phyloP scores from a whole-genome alignment of 2,113 vertebrate genomes.

The Seriola quinqueradiata region DNA sequence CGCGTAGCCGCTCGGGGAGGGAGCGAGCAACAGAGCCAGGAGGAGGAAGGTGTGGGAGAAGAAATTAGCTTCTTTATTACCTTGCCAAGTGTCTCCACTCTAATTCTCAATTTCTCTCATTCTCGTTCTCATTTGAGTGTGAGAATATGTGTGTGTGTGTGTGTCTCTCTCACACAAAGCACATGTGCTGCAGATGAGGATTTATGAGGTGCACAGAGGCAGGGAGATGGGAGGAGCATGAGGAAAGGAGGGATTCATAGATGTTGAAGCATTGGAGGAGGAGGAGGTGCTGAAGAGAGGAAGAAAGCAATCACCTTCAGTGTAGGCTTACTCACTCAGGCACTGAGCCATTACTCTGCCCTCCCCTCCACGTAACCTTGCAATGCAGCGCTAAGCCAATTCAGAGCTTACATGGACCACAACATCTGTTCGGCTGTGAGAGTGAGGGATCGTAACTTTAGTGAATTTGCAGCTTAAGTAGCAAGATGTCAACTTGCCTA shows the following conservation, averaged over 20 bases:
- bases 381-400: conserved; percentile 48
- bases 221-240: conserved; percentile 55
- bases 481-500: conserved; percentile 2
- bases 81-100: conserved; percentile 48
- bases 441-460: conserved; percentile 40
- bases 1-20: conserved; percentile 57
- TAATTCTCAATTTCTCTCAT: conserved; percentile 42
- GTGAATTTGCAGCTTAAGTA: conserved; percentile 12
- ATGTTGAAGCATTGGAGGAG: conserved; percentile 46
- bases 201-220: conserved; percentile 53
- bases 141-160: not conserved
- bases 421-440: conserved; percentile 36
- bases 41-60: conserved; percentile 24
- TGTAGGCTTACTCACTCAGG: conserved; percentile 57
- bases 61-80: conserved; percentile 44
- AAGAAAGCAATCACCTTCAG: conserved; percentile 74
- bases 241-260: conserved; percentile 27
- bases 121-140: conserved; percentile 5
- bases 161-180: conserved; percentile 22
- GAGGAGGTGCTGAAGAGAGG: conserved; percentile 57
- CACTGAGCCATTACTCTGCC: conserved; percentile 63
- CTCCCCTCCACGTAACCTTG: conserved; percentile 61
- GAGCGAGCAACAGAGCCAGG: conserved; percentile 36
- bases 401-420: conserved; percentile 34
- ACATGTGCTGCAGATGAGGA: conserved; percentile 66